These are phyloP conservation scores for Lepidotrigona ventralis DNA, from an alignment of 1,140 invertebrate species.

Conservation along the genomic window DNA sequence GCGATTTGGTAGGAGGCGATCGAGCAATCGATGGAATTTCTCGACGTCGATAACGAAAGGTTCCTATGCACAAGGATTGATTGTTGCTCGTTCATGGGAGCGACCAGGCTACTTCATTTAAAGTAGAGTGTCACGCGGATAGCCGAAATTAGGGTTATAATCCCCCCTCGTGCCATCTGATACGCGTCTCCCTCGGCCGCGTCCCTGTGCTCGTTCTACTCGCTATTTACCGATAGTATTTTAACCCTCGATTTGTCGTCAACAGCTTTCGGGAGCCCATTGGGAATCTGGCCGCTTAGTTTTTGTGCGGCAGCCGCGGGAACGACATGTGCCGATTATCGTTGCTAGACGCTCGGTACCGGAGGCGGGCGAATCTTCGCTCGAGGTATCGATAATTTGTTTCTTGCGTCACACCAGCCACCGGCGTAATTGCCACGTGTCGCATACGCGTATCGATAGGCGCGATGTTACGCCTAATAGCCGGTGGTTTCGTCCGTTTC, in stretches of 20 bases:
- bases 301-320: conserved; percentile 49
- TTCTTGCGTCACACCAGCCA: neutral
- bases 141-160: conserved; percentile 79
- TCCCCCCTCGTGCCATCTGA: conserved; percentile 71
- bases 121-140: conserved; percentile 58
- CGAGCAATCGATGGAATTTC: neutral
- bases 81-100: conserved; percentile 42
- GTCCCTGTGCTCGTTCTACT: conserved; percentile 41
- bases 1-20: neutral
- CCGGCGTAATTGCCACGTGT: conserved; percentile 30
- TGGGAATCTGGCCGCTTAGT: conserved; percentile 71
- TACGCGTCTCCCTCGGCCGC: conserved; percentile 66
- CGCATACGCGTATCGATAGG: conserved; percentile 1
- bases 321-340: conserved; percentile 67
- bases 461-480: conserved; percentile 28
- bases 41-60: neutral
- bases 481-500: conserved; percentile 30
- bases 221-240: conserved; percentile 80
- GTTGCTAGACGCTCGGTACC: conserved; percentile 29
- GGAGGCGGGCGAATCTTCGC: conserved; percentile 10
- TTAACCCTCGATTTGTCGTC: conserved; percentile 81
- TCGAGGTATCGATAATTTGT: conserved; percentile 45
- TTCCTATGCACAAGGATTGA: conserved; percentile 14
- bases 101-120: conserved; percentile 52
- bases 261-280: conserved; percentile 76